These are phyloP conservation scores for Caenorhabditis wallacei DNA, from an alignment of 2,888 invertebrate genomes.

Conservation along the genomic window DNA sequence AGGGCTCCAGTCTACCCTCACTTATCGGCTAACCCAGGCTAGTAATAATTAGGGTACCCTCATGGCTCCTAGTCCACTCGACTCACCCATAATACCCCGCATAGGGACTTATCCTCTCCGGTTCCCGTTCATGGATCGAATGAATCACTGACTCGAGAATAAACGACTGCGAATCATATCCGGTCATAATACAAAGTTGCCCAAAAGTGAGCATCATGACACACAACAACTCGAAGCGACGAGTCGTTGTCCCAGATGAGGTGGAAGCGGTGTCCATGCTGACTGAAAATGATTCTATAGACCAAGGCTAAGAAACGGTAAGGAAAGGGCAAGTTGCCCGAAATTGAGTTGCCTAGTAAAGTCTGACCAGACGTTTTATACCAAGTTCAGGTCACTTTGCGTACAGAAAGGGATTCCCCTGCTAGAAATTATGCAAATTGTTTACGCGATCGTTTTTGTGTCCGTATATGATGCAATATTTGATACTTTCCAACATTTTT, in stretches of 20 bases:
- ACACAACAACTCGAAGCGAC: slow-evolving; percentile 65
- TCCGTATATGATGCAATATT: slow-evolving; percentile 32
- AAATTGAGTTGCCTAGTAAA: neutral
- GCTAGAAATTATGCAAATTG: slow-evolving; percentile 18
- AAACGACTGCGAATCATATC: slow-evolving; percentile 67
- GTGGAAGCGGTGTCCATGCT: slow-evolving; percentile 10
- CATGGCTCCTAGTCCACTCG: neutral
- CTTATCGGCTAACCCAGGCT: too few relatives aligned
- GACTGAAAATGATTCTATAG: neutral
- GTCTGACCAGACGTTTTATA: slow-evolving; percentile 11
- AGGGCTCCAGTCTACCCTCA: too few relatives aligned
- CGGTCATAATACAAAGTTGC: slow-evolving; percentile 74
- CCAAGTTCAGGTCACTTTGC: slow-evolving; percentile 18
- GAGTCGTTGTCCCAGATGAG: slow-evolving; percentile 1
- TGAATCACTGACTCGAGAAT: slow-evolving; percentile 74
- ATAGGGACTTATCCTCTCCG: slow-evolving; percentile 62
- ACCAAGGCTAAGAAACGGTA: neutral
- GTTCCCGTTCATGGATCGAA: slow-evolving; percentile 72
- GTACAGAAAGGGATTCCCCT: slow-evolving; percentile 18
- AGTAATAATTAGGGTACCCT: too few relatives aligned
- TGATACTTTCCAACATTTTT: neutral
- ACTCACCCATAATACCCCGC: slow-evolving; percentile 75
- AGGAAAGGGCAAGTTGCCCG: neutral
- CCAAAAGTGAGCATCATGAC: slow-evolving; percentile 71
- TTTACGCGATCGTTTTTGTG: neutral